Base-by-base conservation (phyloP, 2,797 vertebrate genomes). In the Microchirus variegatus region DNA sequence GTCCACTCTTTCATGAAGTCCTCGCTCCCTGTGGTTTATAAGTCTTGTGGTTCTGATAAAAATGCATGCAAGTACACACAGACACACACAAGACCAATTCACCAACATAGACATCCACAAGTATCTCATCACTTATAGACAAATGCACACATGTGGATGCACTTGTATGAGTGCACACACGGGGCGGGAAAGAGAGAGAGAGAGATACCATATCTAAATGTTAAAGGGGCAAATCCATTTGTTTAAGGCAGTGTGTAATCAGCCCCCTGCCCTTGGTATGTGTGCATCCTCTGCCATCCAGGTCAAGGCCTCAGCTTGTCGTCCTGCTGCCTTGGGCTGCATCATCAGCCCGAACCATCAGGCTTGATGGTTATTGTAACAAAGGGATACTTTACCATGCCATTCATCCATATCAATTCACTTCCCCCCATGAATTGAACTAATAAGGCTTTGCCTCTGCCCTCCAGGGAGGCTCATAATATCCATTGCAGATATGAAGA, bases 401-500 rank as follows among this genome's bases (percentile, higher is more conserved):
- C 81, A 91, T 86, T 89, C 84, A 90, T 87, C 88, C 84, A 88
- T 90, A 87, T 87, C 81, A 84, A 87, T 88, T 87, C 86, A 58
- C 70, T 86, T 46, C 68, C 86, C 85, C 85, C 75, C 86, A 88
- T 91, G 90, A 90, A 92, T 88, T 88, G 84, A 90, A 89, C 90
- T 91, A 92, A 92, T 92, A 92, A 91, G 88, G 82, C 88, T 89
- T 83, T 88, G 87, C 85, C 85, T 89, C 79, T 83, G 80, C 89
- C 89, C 89, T 90, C 84, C 80, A 85, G 90, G 91, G 90, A 90
- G 76, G 70, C 85, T 90, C 88, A 86, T 89, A 87, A 91, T 90
- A 90, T 87, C 89, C 84, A 87, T 88, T 86, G 82, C 82, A 81
- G 90, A 89, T 91, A 87, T 87, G 82, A 74, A 81, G 80, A 67